These are phyloP conservation scores for Batillaria attramentaria DNA, from an alignment of 1,140 invertebrate species.

Conservation along the genomic window DNA sequence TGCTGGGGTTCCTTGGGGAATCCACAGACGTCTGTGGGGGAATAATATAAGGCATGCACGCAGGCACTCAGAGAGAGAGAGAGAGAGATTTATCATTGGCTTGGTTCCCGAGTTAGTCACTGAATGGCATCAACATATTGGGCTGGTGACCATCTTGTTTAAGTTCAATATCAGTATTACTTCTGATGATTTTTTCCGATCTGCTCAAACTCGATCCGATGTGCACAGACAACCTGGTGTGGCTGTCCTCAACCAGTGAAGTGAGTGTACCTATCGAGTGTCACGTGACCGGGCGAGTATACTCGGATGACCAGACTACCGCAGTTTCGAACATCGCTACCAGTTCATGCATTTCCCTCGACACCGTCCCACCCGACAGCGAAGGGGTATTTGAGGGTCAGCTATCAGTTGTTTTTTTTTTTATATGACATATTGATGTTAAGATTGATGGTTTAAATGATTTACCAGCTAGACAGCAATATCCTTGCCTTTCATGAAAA, in stretches of 20 bases:
- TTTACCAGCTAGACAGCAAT: neutral
- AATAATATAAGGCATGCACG: no score
- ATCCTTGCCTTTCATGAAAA: neutral
- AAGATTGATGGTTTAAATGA: neutral
- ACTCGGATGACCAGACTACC: neutral
- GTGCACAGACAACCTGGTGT: constrained; percentile 16
- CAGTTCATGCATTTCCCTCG: constrained; percentile 27
- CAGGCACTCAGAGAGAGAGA: no score
- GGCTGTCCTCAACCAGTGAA: constrained; percentile 4
- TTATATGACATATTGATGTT: neutral
- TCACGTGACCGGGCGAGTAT: constrained; percentile 29
- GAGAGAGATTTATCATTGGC: no score
- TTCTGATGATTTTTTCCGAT: no score
- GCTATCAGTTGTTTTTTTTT: neutral
- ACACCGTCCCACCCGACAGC: neutral
- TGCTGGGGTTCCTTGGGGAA: no score
- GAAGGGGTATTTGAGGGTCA: constrained; percentile 33
- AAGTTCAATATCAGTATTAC: no score
- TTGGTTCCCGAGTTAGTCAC: no score
- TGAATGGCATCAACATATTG: no score
- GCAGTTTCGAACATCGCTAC: constrained; percentile 24
- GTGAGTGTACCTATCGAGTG: constrained; percentile 12
- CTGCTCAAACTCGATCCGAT: no score
- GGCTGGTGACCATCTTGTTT: no score
- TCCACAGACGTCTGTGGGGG: no score